Base-by-base conservation (phyloP, 2,888 invertebrate species). In the Drosophila mimica region DNA sequence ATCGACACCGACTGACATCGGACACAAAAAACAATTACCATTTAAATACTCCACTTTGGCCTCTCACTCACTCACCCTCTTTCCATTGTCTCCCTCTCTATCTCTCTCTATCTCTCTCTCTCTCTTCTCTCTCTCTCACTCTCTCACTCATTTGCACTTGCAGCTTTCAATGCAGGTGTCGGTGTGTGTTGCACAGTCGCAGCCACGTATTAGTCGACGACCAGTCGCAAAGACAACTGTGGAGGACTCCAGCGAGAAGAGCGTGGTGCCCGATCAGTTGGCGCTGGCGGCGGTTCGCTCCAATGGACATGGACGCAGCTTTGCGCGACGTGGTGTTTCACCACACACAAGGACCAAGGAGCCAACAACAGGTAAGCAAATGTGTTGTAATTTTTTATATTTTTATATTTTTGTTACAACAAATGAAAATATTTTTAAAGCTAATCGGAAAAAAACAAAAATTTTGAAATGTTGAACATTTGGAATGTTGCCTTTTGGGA, bases 221-320 rank as follows among this genome's bases (percentile, higher is more conserved):
- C 88, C 91, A 0, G 71, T 75, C 3, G 81, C 60, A 13, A 80
- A 80, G 40, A 60, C 81, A 30, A 72, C 82, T 30, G 59, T 84
- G 7, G 89, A 90, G 48, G 90, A 87, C 25, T 79, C 81, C 6
- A 87, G 86, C 6, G 88, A 89, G 20, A 85, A 91, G 59, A 54
- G 75, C 11, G 57, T 43, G 1, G 78, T 89, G 56, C 82, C 89
- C 3, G 93, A 92, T 79, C 93, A 93, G 79, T 57, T 91, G 57
- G 91, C 92, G 3, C 67, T 91, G 65, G 91, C 93, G 20, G 85
- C 92, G 5, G 83, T 80, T 70, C 91, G 89, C 3, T 78, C 86
- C 0, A 91, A 91, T 61, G 89, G 87, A 11, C 64, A 81, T 40
- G 78, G 79, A 6, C 78, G 81, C 31, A 59, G 25, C 33, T 81